Percentiles rank a stretch among this genome's conserved stretches.
These are phyloP conservation scores for Melikaiella ostensackeni DNA, from an alignment of 2,888 invertebrate species.

Conservation along the genomic window DNA sequence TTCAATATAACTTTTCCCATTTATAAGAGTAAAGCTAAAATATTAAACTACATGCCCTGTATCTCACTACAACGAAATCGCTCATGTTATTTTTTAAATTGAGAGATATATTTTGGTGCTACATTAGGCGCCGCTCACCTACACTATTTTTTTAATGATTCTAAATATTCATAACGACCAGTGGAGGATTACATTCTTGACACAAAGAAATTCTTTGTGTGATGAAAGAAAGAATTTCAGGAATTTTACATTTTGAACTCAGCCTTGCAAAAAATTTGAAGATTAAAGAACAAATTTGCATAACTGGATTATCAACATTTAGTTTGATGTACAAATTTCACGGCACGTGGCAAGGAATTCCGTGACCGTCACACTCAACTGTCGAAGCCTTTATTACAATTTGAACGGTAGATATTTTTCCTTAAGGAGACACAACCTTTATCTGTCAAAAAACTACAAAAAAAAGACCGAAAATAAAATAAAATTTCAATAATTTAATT, in stretches of 20 bases:
- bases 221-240: not conserved
- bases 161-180: too few species aligned
- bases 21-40: too few species aligned
- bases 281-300: not conserved
- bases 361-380: not conserved
- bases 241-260: not conserved
- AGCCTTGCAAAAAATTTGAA: not conserved
- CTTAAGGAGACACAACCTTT: not conserved
- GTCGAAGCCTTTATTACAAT: not conserved
- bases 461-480: not conserved
- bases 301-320: not conserved
- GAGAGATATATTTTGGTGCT: too few species aligned
- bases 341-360: constrained; percentile 1
- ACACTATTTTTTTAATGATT: too few species aligned
- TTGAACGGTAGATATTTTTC: not conserved
- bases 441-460: not conserved
- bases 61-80: too few species aligned
- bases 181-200: too few species aligned
- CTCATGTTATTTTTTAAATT: too few species aligned
- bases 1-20: too few species aligned
- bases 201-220: too few species aligned
- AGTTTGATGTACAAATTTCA: not conserved
- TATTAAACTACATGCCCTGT: too few species aligned
- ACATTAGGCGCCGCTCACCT: too few species aligned
- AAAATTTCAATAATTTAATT: too few species aligned